Base-by-base conservation (phyloP, 2,113 vertebrate species). In the Xerus inauris region DNA sequence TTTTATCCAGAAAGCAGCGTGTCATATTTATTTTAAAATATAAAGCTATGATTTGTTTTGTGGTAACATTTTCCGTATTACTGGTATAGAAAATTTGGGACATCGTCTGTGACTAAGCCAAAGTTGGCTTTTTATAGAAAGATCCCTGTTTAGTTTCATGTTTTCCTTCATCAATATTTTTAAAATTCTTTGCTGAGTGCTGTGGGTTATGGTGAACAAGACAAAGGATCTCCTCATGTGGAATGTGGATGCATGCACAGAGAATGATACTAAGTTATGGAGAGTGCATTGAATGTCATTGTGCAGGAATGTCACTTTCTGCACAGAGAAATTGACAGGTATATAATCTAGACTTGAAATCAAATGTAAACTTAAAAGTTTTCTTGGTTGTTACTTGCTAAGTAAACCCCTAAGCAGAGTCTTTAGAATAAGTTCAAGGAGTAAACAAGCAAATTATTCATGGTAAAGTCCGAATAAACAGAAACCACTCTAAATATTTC, bases 21-120 rank as follows among this genome's bases (percentile, higher is more conserved):
- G 59, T 24, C 86, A 69, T 51, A 49, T 65, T 89, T 92, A 59
- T 79, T 92, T 92, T 85, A 38, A 86, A 75, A 45, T 81, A 67
- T 62, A n/a, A 67, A 89, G 24, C 64, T 72, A 14, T 93, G 40
- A 62, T 89, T 84, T 88, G n/a, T 85, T 85, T 92, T 80, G 26
- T 79, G 45, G 7, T 62, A 82, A 81, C 73, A 81, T 90, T 82
- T 81, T 49, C 59, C 76, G 8, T 8, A 59, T 16, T 62, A 17
- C 13, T 26, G 24, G 51, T 91, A 6, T 17, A 62, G 59, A 75
- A 87, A 59, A n/a, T 71, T 57, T 73, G 24, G 38, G 32, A 24
- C 86, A 65, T 57, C 47, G n/a, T 91, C 76, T 62, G 5, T 71
- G 75, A 47, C 47, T 76, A 87, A 71, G n/a, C 76, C 32, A 28